Base-by-base conservation (phyloP, 2,797 vertebrate genomes). In the Gouania willdenowi region DNA sequence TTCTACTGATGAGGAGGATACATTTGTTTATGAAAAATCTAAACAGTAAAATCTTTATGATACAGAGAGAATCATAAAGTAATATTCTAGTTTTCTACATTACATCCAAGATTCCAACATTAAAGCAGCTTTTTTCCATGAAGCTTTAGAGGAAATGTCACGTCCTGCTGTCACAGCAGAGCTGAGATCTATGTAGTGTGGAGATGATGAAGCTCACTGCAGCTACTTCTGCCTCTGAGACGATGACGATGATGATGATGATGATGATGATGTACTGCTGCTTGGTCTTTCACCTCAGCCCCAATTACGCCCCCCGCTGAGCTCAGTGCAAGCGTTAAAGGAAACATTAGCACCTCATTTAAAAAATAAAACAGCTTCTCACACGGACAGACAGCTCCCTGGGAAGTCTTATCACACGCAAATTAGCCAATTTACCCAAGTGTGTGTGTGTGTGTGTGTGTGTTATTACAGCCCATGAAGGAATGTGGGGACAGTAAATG, bases 311-410 rank as follows among this genome's bases (percentile, higher is more conserved):
- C 88, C 92, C 82, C 92, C 85, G 83, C 77, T 29, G 93, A 88
- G 87, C 86, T 72, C 87, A 66, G 53, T 82, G 80, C 86, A 70
- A 80, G 89, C 88, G 88, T 84, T 88, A 90, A 92, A 90, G 78
- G 88, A 90, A 89, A 88, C 91, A 90, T 89, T 85, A 91, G 90
- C 92, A 89, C 92, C 87, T 86, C 91, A 91, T 94, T 94, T 92
- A 87, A 87, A 90, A 89, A 87, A 91, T 87, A 92, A 94, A 91
- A 90, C 90, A 79, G 83, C 74, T 75, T 76, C 81, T 88, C 86
- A 50, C 57, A 54, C 71, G 75, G 81, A 82, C 89, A 90, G 86
- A 89, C 91, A 86, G 77, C 90, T 90, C 89, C 91, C 90, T 65
- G 88, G 85, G 85, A 55, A 55, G 88, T 70, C 88, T 87, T 87